Percentiles rank a stretch among this genome's conserved stretches.
These are phyloP conservation scores for Melanotaenia maccullochi DNA, from an alignment of 2,797 vertebrate genomes.

Conservation along the genomic window DNA sequence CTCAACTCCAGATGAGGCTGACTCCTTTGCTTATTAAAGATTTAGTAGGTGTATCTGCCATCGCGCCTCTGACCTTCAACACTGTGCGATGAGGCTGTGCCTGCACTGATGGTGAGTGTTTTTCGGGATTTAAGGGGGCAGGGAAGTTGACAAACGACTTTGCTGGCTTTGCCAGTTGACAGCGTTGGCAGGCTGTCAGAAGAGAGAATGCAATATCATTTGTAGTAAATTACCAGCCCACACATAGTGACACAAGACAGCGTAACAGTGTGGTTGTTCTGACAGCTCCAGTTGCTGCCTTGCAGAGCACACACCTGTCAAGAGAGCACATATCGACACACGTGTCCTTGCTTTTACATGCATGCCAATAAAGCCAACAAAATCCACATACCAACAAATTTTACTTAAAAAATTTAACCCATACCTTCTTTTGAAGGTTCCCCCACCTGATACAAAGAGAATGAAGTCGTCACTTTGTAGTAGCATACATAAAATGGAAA, in stretches of 20 bases:
- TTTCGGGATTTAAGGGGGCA: conserved; percentile 32
- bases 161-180: conserved; percentile 51
- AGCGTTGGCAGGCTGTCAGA: conserved; percentile 65
- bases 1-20: conserved; percentile 64
- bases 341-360: conserved; percentile 4
- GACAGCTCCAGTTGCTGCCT: conserved; percentile 58
- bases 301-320: conserved; percentile 35
- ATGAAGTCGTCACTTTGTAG: not conserved
- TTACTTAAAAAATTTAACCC: not conserved
- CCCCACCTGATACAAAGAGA: not conserved
- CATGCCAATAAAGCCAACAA: conserved; percentile 20
- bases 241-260: conserved; percentile 60
- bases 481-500: not conserved
- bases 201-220: conserved; percentile 62
- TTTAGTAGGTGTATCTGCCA: conserved; percentile 54
- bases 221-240: conserved; percentile 68
- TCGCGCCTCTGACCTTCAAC: conserved; percentile 64
- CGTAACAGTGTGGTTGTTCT: conserved; percentile 53
- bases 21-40: conserved; percentile 66
- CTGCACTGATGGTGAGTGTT: conserved; percentile 27
- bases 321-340: conserved; percentile 18
- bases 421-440: not conserved
- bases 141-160: conserved; percentile 57
- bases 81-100: conserved; percentile 1
- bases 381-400: conserved; percentile 2